A percentile compares a stretch with the other conserved stretches of the same genome.
phyloP scores from a whole-genome alignment of 2,888 invertebrate genomes.

The Neoscelio sp. region DNA sequence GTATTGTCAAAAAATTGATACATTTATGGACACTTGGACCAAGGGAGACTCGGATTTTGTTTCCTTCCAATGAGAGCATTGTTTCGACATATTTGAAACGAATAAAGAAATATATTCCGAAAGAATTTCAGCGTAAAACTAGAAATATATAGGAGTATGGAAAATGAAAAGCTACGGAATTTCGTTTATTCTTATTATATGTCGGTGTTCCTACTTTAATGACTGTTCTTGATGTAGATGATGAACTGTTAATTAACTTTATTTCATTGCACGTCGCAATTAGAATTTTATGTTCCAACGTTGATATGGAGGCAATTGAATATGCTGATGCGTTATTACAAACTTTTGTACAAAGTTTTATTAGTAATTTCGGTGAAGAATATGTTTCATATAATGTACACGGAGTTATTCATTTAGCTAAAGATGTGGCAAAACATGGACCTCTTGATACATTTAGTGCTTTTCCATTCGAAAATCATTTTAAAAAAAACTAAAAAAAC shows the following conservation, averaged over 20 bases:
- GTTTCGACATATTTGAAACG: not conserved
- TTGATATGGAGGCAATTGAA: not conserved
- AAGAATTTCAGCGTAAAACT: not conserved
- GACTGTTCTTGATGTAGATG: no score
- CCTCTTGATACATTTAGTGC: conserved; percentile 21
- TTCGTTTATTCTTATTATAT: no score
- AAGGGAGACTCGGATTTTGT: not conserved
- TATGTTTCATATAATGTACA: conserved; percentile 29
- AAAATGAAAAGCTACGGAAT: no score
- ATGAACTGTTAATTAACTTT: no score
- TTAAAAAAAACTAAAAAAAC: conserved; percentile 1
- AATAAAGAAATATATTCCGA: not conserved
- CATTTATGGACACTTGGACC: no score
- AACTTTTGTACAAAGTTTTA: conserved; percentile 5
- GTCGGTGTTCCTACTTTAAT: no score
- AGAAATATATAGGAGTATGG: no score
- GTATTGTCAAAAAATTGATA: conserved; percentile 21
- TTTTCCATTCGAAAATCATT: conserved; percentile 23
- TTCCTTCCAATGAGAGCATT: not conserved
- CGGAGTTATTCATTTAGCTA: not conserved
- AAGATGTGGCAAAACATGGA: not conserved
- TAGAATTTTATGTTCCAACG: conserved; percentile 8
- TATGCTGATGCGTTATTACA: conserved; percentile 20
- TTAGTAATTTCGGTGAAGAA: not conserved
- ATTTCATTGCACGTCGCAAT: conserved; percentile 18